phyloP scores from a whole-genome alignment of 2,113 vertebrate species.

The Proteles cristata region DNA sequence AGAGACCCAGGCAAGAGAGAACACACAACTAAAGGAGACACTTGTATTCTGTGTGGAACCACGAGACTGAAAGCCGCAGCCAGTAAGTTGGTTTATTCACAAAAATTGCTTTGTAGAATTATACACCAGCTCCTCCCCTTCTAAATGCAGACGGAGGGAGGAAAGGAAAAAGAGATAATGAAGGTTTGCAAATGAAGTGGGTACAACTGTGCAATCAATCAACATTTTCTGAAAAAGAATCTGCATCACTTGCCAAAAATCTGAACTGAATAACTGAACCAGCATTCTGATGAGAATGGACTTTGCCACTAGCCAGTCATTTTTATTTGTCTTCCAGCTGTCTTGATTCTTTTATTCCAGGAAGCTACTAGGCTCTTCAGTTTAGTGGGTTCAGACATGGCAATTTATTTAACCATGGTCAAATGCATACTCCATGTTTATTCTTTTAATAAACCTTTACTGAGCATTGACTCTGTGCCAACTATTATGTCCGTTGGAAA shows the following conservation, averaged over 20 bases:
- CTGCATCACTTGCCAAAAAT: slow-evolving; percentile 84
- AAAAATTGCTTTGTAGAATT: slow-evolving; percentile 81
- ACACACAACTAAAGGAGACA: slow-evolving; percentile 23
- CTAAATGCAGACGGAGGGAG: slow-evolving; percentile 79
- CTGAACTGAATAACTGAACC: slow-evolving; percentile 83
- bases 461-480: neutral
- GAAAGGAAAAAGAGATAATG: slow-evolving; percentile 82
- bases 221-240: slow-evolving; percentile 84
- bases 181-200: slow-evolving; percentile 83
- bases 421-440: neutral
- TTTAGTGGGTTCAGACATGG: slow-evolving; percentile 61
- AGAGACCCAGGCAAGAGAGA: slow-evolving; percentile 51
- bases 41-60: slow-evolving; percentile 57
- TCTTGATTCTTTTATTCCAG: slow-evolving; percentile 71
- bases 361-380: slow-evolving; percentile 59
- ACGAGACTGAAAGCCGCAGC: slow-evolving; percentile 58
- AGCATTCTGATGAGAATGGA: slow-evolving; percentile 85
- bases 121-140: slow-evolving; percentile 71
- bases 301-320: slow-evolving; percentile 84
- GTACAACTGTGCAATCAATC: slow-evolving; percentile 84
- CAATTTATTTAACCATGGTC: slow-evolving; percentile 42
- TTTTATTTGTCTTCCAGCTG: slow-evolving; percentile 84
- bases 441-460: slow-evolving; percentile 19
- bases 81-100: slow-evolving; percentile 78
- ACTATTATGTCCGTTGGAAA: neutral